Base-by-base conservation (phyloP, 2,888 invertebrate species). In the Osmoderma eremita region DNA sequence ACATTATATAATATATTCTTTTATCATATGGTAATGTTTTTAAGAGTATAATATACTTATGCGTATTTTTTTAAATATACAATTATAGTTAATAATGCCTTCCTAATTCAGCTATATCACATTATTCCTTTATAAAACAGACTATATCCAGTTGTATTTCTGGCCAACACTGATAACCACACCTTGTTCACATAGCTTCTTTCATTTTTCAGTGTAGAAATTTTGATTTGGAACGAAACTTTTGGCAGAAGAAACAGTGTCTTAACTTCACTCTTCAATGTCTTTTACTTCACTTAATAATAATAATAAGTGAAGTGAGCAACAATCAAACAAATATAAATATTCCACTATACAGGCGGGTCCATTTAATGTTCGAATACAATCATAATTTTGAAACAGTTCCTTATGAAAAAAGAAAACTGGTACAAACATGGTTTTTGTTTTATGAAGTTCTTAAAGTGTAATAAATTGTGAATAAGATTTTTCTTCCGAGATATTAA, bases 101-200 rank as follows among this genome's bases (percentile, higher is more conserved):
- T 54, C 51, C 69, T 63, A 70, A 65, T 71, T 72, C 69, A 71
- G 67, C 73, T 73, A 73, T 73, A 73, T 73, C 73, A 73, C 73
- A 73, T 69, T 71, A 69, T 70, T 70, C 63, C 67, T 53, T 67
- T 36, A 24, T 58, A 45, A 45, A 30, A 42, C 56, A 30, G 18
- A 41, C 24, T 20, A 24, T 1, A 41, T 58, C 58, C 58, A 58
- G 58, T 58, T 45, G 30, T 5, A 24, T 15, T 45, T 17, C 30
- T 45, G 42, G 58, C 45, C 58, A 24, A 58, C 58, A 30, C 42
- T 41, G 8, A 41, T 15, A 42, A 58, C 58, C 58, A 45, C 45
- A 24, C 58, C 58, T 42, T 58, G 38, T 20, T 20, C 45, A 17
- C 45, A 58, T 58, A 58, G 58, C 58, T 15, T 30, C 3, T 24